Percentiles rank a stretch among this genome's conserved stretches.
Conservation (phyloP, 2,113 vertebrate genomes). For the Zapus hudsonius region DNA sequence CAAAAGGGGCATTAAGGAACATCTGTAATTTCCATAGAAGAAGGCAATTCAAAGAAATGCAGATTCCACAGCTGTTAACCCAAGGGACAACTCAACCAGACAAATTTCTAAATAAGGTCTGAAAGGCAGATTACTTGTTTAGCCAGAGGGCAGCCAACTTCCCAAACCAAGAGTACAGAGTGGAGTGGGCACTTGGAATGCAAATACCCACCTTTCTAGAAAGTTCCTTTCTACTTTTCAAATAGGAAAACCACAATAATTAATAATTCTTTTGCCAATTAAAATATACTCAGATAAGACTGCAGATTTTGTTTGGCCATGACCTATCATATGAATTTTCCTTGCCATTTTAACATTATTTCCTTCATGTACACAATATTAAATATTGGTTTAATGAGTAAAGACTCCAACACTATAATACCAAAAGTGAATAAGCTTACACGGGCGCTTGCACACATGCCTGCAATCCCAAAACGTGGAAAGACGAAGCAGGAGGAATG, state of each 20-base stretch:
- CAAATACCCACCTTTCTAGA: constrained; percentile 40
- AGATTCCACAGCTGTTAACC: constrained; percentile 80
- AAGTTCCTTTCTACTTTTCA: constrained; percentile 38
- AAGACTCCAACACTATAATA: constrained; percentile 16
- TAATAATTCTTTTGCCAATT: constrained; percentile 37
- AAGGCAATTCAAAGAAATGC: constrained; percentile 75
- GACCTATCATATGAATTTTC: constrained; percentile 1
- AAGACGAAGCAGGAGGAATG: background rate
- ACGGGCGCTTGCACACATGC: no score
- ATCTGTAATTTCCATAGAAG: constrained; percentile 72
- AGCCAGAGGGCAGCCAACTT: constrained; percentile 46
- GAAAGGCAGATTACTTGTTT: constrained; percentile 67
- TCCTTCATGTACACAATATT: constrained; percentile 40
- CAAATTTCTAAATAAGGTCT: constrained; percentile 80
- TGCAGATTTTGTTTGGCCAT: background rate
- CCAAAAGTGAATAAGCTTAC: background rate
- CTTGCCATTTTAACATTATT: constrained; percentile 35
- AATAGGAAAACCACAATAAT: background rate
- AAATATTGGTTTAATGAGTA: constrained; percentile 1
- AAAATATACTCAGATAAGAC: constrained; percentile 13
- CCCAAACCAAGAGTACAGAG: constrained; percentile 59
- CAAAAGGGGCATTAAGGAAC: constrained; percentile 72
- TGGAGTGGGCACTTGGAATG: constrained; percentile 37
- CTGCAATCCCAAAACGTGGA: background rate
- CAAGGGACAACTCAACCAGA: constrained; percentile 77